phyloP scores from a whole-genome alignment of 2,888 invertebrate genomes.

The Trichogramma dendrolimi region DNA sequence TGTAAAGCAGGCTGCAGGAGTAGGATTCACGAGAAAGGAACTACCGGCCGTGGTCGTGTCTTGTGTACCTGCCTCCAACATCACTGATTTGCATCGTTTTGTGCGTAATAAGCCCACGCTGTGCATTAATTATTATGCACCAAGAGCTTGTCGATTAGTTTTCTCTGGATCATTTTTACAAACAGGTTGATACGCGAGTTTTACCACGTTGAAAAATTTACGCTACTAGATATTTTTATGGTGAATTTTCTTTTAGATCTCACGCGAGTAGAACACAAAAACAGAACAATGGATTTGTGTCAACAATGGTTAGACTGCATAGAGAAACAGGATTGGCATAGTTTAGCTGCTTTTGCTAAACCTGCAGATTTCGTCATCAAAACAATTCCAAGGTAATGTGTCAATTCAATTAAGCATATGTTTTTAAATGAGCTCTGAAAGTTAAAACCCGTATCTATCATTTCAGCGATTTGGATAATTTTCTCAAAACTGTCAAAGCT shows the following conservation, averaged over 20 bases:
- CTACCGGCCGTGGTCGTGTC: too few species aligned
- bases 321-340: conserved; percentile 37
- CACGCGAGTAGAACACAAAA: neutral
- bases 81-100: too few species aligned
- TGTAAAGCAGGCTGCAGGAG: too few species aligned
- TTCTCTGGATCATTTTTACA: too few species aligned
- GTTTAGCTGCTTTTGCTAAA: conserved; percentile 33
- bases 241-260: neutral
- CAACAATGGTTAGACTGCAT: conserved; percentile 27
- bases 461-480: conserved; percentile 35
- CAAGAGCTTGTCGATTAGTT: too few species aligned
- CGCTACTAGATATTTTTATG: neutral
- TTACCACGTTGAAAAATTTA: too few species aligned
- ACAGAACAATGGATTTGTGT: conserved; percentile 27
- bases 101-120: too few species aligned
- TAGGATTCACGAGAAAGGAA: too few species aligned
- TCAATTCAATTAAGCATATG: conserved; percentile 5
- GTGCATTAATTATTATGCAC: too few species aligned
- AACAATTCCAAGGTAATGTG: conserved; percentile 19
- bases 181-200: too few species aligned
- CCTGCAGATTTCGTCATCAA: conserved; percentile 34
- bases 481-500: conserved; percentile 37
- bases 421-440: neutral
- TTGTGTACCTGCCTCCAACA: too few species aligned
- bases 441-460: neutral